Evolutionary conservation across 2,113 vertebrate species (phyloP), one percentile per base, ranked within the genome.

Genomic region (Thalassarche chlororhynchos): DNA sequence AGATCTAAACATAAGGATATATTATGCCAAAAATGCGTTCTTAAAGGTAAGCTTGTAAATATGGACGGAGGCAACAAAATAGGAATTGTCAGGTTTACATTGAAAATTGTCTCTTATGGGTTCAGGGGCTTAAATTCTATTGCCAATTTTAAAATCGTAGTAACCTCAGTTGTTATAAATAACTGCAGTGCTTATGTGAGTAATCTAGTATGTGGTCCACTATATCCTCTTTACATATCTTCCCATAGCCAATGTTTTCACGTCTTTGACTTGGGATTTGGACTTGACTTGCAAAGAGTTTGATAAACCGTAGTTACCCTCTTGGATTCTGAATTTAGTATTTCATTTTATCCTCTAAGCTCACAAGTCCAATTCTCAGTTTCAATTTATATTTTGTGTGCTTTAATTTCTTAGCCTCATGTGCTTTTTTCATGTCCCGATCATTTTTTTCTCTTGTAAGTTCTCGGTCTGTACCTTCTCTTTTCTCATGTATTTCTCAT

Each of bases 61-160:
- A 49, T 6, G 49, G 10, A 17, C 3, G 2, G 36, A 52, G 5
- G 13, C 0, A 1, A 17, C 3, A 34, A 49, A 62, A 54, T 9
- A 72, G 5, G 70, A 83, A 76, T 29, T 82, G 12, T 68, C 32
- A 60, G 0, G 5, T 70, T 91, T 81, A 57, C 10, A 23, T 1
- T 28, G 28, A 74, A 87, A 80, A 65, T 18, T 54, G 6, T 42
- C 6, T n/a, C 9, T 72, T 77, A 28, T 0, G 6, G 5, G 3
- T 70, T 87, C 24, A 91, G 17, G 8, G 68, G 4, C 5, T 68
- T 71, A 66, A 83, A 62, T 61, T 72, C 14, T 29, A 17, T 23
- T 70, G 8, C 3, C 8, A 57, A 3, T 81, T 82, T 78, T 32
- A 68, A 84, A 74, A 52, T 9, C 5, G 3, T 52, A 54, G 32